Conservation (phyloP, 2,888 invertebrate species). For the Parthenolecanium corni region DNA sequence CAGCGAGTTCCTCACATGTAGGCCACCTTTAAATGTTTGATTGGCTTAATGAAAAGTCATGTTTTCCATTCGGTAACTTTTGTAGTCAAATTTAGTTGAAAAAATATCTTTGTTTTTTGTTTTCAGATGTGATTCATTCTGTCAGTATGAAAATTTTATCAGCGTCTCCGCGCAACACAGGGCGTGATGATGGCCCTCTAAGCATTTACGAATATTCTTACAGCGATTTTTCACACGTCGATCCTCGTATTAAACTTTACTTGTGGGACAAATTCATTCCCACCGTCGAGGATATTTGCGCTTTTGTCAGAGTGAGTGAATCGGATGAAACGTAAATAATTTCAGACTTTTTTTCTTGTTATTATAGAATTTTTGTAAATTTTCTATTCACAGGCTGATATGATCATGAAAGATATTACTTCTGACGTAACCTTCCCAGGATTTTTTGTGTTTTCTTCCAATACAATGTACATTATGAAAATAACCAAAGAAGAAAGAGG, state of each 20-base stretch:
- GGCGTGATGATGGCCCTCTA: neutral
- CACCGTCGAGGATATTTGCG: slow-evolving; percentile 2
- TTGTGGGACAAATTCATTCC: slow-evolving; percentile 23
- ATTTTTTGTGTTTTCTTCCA: slow-evolving; percentile 5
- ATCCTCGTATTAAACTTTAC: slow-evolving; percentile 15
- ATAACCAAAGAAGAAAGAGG: slow-evolving; percentile 15
- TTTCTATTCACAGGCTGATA: neutral
- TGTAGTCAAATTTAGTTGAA: neutral
- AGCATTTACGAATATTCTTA: slow-evolving; percentile 16
- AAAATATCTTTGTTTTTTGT: neutral
- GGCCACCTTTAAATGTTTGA: no score
- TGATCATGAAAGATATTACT: neutral
- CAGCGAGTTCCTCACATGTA: no score
- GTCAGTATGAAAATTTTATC: neutral
- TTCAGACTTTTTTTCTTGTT: neutral
- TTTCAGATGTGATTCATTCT: neutral
- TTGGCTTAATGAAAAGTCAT: no score
- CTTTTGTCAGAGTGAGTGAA: slow-evolving; percentile 6
- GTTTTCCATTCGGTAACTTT: no score
- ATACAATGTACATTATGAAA: slow-evolving; percentile 15
- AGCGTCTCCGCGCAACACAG: neutral
- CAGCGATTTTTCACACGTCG: slow-evolving; percentile 11
- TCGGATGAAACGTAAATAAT: neutral
- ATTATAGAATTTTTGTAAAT: neutral
- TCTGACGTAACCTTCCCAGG: neutral